Evolutionary conservation across 2,888 invertebrate species (phyloP).

Genomic region (Ophion costatus): DNA sequence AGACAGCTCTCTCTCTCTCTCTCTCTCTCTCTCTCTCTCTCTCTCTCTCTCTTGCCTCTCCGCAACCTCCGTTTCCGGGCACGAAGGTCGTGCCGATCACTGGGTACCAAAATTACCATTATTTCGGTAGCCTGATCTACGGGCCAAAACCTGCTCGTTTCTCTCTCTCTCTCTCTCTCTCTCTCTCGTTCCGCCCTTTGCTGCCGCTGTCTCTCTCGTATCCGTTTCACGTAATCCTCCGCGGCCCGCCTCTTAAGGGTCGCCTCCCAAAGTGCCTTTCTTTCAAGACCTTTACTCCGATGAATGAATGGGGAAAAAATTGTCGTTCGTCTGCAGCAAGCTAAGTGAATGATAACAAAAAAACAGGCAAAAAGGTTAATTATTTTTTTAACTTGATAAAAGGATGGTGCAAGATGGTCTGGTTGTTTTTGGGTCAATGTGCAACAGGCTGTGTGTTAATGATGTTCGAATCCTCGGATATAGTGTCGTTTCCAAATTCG

Average conservation of each 20-base stretch:
- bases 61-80: background rate
- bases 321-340: background rate
- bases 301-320: background rate
- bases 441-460: background rate
- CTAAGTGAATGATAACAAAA: background rate
- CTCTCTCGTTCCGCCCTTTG: background rate
- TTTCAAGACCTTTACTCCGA: background rate
- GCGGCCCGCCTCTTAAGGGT: background rate
- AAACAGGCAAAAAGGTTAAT: background rate
- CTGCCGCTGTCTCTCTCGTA: background rate
- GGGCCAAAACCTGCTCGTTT: background rate
- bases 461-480: background rate
- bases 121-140: background rate
- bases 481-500: background rate
- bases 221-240: background rate
- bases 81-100: conserved; percentile 3
- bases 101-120: background rate
- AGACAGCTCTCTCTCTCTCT: background rate
- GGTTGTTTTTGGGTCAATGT: background rate
- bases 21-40: too few relatives aligned
- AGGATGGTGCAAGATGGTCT: background rate
- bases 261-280: background rate
- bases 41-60: background rate
- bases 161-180: background rate
- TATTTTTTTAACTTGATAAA: background rate